Base-by-base conservation (phyloP, 2,797 vertebrate species). In the Chiloscyllium punctatum region DNA sequence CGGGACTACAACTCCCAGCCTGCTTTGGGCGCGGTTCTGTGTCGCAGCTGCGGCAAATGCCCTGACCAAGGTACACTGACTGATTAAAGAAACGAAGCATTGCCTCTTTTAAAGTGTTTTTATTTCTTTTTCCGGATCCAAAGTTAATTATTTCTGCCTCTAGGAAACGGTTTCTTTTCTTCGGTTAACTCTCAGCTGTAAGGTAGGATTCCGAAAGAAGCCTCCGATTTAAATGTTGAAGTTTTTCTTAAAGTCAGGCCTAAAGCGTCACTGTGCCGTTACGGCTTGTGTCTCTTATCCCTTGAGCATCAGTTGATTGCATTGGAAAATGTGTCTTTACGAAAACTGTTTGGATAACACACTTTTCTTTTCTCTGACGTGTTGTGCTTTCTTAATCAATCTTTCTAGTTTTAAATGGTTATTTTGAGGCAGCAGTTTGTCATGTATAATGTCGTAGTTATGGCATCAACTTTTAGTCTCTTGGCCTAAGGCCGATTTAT, bases 1-100 rank as follows among this genome's bases (percentile, higher is more conserved):
- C n/a, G 66, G 62, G 66, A 91, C 88, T n/a, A 91, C 88, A 91
- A 91, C 30, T n/a, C 57, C 88, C 88, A 6, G 57, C 53, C n/a
- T 66, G 4, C 88, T 2, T 0, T 21, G 7, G 53, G 9, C 30
- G 25, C 0, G 0, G 30, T 5, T 5, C 3, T 0, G 33, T 66
- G 88, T 48, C 82, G 82, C 42, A 84, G 37, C 21, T 21, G 82
- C 82, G 30, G 72, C 27, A 33, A 74, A 48, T 48, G 82, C 25
- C 37, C 82, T 25, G 42, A 23, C 37, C 37, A 8, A 16, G 37
- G 23, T 37, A 42, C n/a, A 77, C 3, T 1, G 27, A 2, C 7
- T 25, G 42, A 48, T 42, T 6, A 84, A 84, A 42, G 42, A 84
- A 48, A 42, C 72, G 21, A 48, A 23, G 21, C 9, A 8, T 48